Evolutionary conservation across 2,888 invertebrate genomes (phyloP), one percentile per base, ranked within the genome.

Genomic region (Stenichneumon culpator): DNA sequence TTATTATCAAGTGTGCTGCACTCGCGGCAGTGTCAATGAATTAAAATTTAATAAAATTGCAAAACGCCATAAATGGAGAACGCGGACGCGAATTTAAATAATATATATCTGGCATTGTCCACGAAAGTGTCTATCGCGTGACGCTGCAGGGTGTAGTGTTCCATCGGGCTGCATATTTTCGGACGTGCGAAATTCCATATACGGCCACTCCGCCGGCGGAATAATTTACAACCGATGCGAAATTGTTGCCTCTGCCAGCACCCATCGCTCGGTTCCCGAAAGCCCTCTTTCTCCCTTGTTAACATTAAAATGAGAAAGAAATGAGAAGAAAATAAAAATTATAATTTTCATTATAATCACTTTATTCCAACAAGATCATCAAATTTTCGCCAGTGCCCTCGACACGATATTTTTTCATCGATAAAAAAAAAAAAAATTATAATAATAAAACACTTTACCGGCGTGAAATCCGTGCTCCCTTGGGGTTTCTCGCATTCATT

Each of bases 151-250:
- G 7, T 54, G 1, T 22, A 9, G 19, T 22, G 54, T 44, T 22
- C 39, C n/a, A 68, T 60, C 60, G 16, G 4, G 22, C 19, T 25
- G 57, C 44, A 44, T 44, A 25, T 57, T 73, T 39, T 73, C 39
- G 16, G 14, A 19, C 22, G 39, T 57, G 22, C 25, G 39, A 57
- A 73, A 73, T 57, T 39, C 7, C 25, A 57, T 44, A 22, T 57
- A 44, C 57, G 16, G 39, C 32, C 19, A 54, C 36, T 3, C 16
- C 7, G 19, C 25, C 14, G 19, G 5, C 22, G 14, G 39, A 57
- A 73, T 73, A 54, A 70, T 54, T 70, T 54, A 52, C 19, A 36
- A 32, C 25, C 52, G 32, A 70, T 19, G 52, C 32, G 52, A 19
- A 19, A 68, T 47, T n/a, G 19, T 32, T n/a, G 19, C 7, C 7